Base-by-base conservation (phyloP, 2,797 vertebrate genomes). In the Xiphorhynchus erythropygius region DNA sequence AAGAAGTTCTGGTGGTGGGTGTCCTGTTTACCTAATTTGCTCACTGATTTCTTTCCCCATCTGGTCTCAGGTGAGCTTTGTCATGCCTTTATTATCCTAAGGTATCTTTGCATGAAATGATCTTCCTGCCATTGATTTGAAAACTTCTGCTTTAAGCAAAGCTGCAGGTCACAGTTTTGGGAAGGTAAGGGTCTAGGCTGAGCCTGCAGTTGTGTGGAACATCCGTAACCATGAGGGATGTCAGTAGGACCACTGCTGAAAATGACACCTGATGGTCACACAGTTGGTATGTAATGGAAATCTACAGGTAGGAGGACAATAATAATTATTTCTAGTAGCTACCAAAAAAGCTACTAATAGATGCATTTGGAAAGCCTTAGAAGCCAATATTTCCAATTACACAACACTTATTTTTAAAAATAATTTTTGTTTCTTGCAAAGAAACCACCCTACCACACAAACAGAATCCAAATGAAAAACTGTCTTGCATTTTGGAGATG, bases 211-310 rank as follows among this genome's bases (percentile, higher is more conserved):
- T 73, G 9, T 44, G 24, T 60, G n/a, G 39, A 78, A 32, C 35
- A 49, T 49, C 41, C 53, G 50, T 77, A 39, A 33, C 32, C 30
- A 11, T 23, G 41, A 56, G 53, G 22, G 33, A 8, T 49, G 28
- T 52, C 69, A 49, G 7, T n/a, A 30, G 76, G 44, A 56, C 2
- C 35, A 22, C 24, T 8, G 1, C 53, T 83, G 65, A 13, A 67
- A 74, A 53, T 11, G 5, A 10, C n/a, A 11, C 0, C 2, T 4
- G 7, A 5, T 1, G 2, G 11, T 82, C n/a, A 35, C 32, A 52
- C 15, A 35, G 42, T 63, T 37, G 27, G 7, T 50, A 30, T 63
- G 7, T 44, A n/a, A n/a, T 67, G 69, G 59, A 30, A 67, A 52
- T 55, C 44, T 73, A 25, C 22, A 23, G 33, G 11, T 75, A 42